These are phyloP conservation scores for Dinocampus coccinellae DNA, from an alignment of 2,888 invertebrate genomes.

Conservation along the genomic window DNA sequence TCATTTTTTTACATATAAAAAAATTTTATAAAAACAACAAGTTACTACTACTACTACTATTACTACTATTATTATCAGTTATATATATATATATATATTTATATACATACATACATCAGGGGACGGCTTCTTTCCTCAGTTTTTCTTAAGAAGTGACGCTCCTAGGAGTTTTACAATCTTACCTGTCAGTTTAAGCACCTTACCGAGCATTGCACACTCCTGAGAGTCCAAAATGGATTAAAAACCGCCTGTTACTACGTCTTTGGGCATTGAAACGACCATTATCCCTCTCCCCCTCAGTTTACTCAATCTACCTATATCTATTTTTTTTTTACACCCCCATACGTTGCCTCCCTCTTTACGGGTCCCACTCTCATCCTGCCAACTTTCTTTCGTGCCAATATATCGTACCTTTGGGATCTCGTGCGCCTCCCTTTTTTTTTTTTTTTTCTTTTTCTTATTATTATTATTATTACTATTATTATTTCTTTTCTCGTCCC, in stretches of 20 bases:
- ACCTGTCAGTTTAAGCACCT: slow-evolving; percentile 59
- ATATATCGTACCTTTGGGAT: slow-evolving; percentile 14
- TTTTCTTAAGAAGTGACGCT: slow-evolving; percentile 45
- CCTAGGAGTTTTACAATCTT: slow-evolving; percentile 57
- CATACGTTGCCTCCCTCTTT: not conserved
- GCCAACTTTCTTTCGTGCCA: slow-evolving; percentile 16
- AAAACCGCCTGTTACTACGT: slow-evolving; percentile 32
- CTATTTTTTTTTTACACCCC: not conserved
- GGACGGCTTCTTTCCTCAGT: slow-evolving; percentile 14
- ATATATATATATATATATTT: too few relatives aligned
- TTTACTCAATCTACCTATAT: not conserved
- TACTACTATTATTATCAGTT: too few relatives aligned
- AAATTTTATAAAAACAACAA: too few relatives aligned
- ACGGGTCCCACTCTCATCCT: not conserved
- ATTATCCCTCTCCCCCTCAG: slow-evolving; percentile 8
- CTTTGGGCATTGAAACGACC: slow-evolving; percentile 5
- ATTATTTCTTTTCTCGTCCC: too few relatives aligned
- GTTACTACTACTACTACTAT: too few relatives aligned
- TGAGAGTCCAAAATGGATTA: slow-evolving; percentile 55
- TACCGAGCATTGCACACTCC: slow-evolving; percentile 42
- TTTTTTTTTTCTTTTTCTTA: not conserved
- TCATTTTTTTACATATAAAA: too few relatives aligned
- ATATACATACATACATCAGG: slow-evolving; percentile 1
- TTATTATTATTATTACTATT: too few relatives aligned
- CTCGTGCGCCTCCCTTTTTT: not conserved